Percentiles rank a stretch among this genome's conserved stretches.
Evolutionary conservation across 2,113 vertebrate genomes (phyloP).

Genomic region (Solea senegalensis): DNA sequence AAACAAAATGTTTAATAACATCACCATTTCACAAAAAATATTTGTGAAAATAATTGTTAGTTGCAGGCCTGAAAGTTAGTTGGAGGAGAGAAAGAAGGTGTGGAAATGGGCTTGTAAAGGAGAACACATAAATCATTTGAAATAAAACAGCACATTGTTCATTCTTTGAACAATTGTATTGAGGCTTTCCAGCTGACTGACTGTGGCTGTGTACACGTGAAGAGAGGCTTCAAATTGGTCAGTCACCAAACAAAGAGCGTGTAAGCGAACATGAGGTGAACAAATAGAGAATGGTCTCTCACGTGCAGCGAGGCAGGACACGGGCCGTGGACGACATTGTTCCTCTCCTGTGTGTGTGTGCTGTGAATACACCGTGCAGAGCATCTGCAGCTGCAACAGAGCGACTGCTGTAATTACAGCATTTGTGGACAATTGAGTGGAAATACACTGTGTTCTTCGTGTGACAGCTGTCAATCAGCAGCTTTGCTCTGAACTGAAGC

Average conservation of each 20-base stretch:
- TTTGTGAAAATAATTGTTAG: no score
- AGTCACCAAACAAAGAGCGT: not conserved
- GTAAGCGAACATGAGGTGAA: not conserved
- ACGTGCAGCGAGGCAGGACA: not conserved
- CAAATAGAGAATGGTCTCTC: slow-evolving; percentile 6
- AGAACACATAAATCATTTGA: not conserved
- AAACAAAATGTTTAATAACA: no score
- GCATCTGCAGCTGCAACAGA: not conserved
- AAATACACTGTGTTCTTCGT: not conserved
- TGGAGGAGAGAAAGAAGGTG: no score
- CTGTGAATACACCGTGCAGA: not conserved
- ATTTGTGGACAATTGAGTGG: not conserved
- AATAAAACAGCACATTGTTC: not conserved
- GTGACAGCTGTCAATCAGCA: not conserved
- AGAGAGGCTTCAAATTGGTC: not conserved
- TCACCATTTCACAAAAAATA: no score
- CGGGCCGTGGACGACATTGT: not conserved
- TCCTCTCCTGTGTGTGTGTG: not conserved
- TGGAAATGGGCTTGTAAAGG: no score
- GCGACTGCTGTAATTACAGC: not conserved
- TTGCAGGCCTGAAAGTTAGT: no score
- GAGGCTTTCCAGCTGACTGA: no score
- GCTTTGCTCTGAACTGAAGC: not conserved
- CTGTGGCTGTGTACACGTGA: not conserved
- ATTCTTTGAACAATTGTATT: not conserved